Percentiles rank a stretch among this genome's conserved stretches.
phyloP scores from a whole-genome alignment of 2,888 invertebrate genomes.

The Macrosoma leucophasiata region DNA sequence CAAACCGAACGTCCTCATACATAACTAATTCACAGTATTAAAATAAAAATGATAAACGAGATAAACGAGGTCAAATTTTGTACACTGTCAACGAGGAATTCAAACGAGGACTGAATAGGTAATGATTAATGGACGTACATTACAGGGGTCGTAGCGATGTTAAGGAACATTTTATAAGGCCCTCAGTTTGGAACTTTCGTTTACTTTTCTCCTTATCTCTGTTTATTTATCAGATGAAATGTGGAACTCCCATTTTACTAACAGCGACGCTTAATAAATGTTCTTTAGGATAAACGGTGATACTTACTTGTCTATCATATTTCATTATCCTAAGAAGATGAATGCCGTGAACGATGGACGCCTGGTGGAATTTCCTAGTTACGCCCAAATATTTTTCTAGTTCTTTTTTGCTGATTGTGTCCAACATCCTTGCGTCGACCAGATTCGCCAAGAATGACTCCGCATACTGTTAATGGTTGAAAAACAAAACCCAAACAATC shows the following conservation, averaged over 20 bases:
- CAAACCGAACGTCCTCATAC: no score
- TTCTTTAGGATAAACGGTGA: neutral
- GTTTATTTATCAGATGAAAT: slow-evolving; percentile 30
- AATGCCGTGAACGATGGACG: slow-evolving; percentile 94
- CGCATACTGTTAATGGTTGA: slow-evolving; percentile 86
- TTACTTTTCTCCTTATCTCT: slow-evolving; percentile 42
- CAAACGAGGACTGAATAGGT: slow-evolving; percentile 27
- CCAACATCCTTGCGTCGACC: slow-evolving; percentile 95
- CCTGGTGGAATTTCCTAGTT: slow-evolving; percentile 95
- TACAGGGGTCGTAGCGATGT: slow-evolving; percentile 36
- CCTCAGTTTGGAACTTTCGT: slow-evolving; percentile 47
- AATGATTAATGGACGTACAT: slow-evolving; percentile 57
- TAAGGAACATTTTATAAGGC: slow-evolving; percentile 45
- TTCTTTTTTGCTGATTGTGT: slow-evolving; percentile 94
- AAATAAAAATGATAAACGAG: slow-evolving; percentile 29
- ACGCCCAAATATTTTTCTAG: slow-evolving; percentile 95
- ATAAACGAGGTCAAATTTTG: slow-evolving; percentile 42
- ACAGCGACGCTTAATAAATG: slow-evolving; percentile 2
- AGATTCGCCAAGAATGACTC: slow-evolving; percentile 91
- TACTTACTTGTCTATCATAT: slow-evolving; percentile 89
- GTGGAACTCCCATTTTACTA: neutral
- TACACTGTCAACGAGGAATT: slow-evolving; percentile 33
- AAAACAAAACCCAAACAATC: no score
- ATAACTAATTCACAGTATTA: slow-evolving; percentile 20
- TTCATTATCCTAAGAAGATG: slow-evolving; percentile 93